A percentile compares a stretch with the other conserved stretches of the same genome.
Conservation (phyloP, 2,113 vertebrate species). For the Equus quagga region DNA sequence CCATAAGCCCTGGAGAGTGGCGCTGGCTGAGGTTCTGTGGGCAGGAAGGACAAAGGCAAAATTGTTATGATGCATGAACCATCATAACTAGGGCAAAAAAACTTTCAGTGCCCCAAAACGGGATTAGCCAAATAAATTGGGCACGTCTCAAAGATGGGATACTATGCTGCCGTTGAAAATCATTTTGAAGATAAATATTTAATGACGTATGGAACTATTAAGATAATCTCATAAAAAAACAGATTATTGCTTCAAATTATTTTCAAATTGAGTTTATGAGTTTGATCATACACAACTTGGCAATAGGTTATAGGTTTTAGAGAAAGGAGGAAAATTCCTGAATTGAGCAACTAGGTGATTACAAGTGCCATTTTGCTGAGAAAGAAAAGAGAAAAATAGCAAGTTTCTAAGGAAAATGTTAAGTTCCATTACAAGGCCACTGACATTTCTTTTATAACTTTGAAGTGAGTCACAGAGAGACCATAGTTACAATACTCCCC, state of each 20-base stretch:
- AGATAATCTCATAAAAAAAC: background rate
- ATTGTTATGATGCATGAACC: background rate
- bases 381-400: background rate
- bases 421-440: background rate
- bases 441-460: background rate
- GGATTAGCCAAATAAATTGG: background rate
- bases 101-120: background rate
- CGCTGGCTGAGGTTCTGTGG: background rate
- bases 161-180: background rate
- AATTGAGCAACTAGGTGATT: background rate
- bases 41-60: background rate
- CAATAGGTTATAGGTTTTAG: background rate
- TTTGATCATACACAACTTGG: background rate
- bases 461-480: background rate
- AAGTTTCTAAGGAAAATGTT: background rate
- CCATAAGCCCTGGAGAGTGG: background rate
- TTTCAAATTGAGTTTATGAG: background rate
- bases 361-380: background rate
- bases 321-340: background rate
- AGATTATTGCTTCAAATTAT: background rate
- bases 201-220: background rate
- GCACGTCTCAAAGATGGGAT: background rate
- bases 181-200: background rate
- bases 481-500: background rate
- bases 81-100: background rate